These are phyloP conservation scores for Gallinago solitaria DNA, from an alignment of 2,797 vertebrate genomes.

Conservation along the genomic window DNA sequence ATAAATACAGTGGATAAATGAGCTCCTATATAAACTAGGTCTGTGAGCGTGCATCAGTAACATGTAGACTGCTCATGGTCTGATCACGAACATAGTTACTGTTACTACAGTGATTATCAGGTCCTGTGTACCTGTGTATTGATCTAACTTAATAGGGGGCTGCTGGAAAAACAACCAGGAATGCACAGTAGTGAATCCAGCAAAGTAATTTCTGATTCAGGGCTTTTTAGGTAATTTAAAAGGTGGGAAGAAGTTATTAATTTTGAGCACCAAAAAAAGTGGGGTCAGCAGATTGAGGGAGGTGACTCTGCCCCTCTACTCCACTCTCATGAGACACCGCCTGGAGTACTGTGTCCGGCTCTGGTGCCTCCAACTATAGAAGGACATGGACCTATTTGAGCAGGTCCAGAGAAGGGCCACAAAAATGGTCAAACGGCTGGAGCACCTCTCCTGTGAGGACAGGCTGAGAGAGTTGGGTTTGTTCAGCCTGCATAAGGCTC, in stretches of 20 bases:
- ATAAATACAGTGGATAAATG: not conserved
- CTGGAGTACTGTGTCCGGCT: not conserved
- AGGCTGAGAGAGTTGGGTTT: not conserved
- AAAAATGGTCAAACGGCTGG: too few relatives aligned
- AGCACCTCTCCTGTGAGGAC: not conserved
- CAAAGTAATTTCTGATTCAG: not conserved
- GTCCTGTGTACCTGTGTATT: not conserved
- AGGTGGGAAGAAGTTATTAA: not conserved
- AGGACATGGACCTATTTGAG: not conserved
- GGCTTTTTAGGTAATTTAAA: not conserved
- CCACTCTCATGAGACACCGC: rapidly evolving
- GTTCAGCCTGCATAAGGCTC: not conserved
- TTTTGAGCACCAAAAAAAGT: not conserved
- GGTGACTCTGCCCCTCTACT: not conserved
- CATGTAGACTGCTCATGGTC: not conserved
- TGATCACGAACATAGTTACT: not conserved
- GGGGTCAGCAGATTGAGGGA: rapidly evolving
- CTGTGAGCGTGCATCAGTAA: not conserved
- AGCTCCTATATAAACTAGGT: not conserved
- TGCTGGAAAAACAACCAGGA: not conserved
- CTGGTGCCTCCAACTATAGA: rapidly evolving
- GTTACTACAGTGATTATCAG: not conserved
- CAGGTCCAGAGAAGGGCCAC: rapidly evolving
- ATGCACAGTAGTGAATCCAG: not conserved
- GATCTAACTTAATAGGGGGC: not conserved